phyloP scores from a whole-genome alignment of 2,888 invertebrate species.

The Cecidostiba fungosa region DNA sequence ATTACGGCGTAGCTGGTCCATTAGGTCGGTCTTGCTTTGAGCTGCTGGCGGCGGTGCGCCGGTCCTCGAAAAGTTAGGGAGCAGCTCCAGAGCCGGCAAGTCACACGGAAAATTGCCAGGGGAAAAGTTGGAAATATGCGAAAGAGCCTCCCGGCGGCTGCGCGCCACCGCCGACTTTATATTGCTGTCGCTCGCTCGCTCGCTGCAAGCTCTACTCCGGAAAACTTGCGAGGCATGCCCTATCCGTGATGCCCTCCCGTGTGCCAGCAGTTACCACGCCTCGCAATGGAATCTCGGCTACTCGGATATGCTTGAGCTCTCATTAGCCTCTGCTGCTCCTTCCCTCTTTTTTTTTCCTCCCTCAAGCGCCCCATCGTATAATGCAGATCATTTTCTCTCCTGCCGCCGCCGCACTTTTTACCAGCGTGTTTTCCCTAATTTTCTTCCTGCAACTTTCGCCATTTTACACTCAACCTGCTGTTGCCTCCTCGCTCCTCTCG shows the following conservation, averaged over 20 bases:
- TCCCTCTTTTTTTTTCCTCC: not conserved
- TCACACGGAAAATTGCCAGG: constrained; percentile 72
- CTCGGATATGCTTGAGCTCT: not conserved
- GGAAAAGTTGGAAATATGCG: constrained; percentile 71
- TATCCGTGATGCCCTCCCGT: constrained; percentile 66
- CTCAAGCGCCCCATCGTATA: not conserved
- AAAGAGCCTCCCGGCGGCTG: constrained; percentile 67
- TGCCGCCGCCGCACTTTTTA: constrained; percentile 5
- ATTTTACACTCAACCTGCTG: not conserved
- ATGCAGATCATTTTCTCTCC: constrained; percentile 18
- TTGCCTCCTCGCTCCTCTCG: not conserved
- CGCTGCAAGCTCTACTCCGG: constrained; percentile 30
- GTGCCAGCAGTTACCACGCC: not conserved
- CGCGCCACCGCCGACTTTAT: constrained; percentile 63
- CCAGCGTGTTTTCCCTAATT: constrained; percentile 28
- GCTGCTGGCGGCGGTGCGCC: constrained; percentile 51
- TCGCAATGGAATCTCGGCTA: constrained; percentile 26
- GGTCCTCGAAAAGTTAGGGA: constrained; percentile 65
- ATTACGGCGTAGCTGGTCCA: constrained; percentile 67
- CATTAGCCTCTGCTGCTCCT: not conserved
- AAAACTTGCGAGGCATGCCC: constrained; percentile 71
- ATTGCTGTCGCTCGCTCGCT: constrained; percentile 65
- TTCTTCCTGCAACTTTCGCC: constrained; percentile 3
- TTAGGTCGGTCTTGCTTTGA: constrained; percentile 64
- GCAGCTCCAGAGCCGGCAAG: constrained; percentile 63